phyloP scores from a whole-genome alignment of 2,113 vertebrate species.

The Phodopus roborovskii region DNA sequence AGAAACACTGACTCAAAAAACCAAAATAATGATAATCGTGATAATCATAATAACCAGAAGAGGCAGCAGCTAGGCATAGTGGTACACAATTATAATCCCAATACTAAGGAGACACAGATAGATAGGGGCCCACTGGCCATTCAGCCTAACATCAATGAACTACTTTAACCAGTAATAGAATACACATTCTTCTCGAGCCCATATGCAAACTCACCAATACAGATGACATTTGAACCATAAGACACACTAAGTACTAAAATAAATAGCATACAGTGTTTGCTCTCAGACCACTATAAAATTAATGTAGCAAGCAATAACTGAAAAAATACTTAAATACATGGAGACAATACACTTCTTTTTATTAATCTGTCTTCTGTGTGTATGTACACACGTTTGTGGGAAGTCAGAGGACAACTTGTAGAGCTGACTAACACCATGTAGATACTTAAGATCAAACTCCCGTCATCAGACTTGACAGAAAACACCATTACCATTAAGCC shows the following conservation, averaged over 20 bases:
- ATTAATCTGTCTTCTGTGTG: neutral
- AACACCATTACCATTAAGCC: neutral
- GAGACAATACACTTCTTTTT: neutral
- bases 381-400: neutral
- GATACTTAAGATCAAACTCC: neutral
- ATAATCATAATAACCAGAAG: too few relatives aligned
- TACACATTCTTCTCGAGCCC: neutral
- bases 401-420: neutral
- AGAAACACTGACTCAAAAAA: too few relatives aligned
- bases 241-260: neutral
- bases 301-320: neutral
- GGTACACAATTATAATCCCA: neutral
- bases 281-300: neutral
- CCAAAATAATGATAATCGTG: too few relatives aligned
- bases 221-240: neutral
- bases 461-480: neutral
- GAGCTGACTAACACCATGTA: neutral
- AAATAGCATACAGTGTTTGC: neutral
- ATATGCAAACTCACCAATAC: neutral
- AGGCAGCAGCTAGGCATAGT: neutral
- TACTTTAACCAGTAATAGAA: neutral
- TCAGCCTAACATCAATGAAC: neutral
- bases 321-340: neutral
- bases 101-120: neutral
- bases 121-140: neutral